Evolutionary conservation across 2,113 vertebrate species (phyloP).

Genomic region (Poeciliopsis occidentalis): DNA sequence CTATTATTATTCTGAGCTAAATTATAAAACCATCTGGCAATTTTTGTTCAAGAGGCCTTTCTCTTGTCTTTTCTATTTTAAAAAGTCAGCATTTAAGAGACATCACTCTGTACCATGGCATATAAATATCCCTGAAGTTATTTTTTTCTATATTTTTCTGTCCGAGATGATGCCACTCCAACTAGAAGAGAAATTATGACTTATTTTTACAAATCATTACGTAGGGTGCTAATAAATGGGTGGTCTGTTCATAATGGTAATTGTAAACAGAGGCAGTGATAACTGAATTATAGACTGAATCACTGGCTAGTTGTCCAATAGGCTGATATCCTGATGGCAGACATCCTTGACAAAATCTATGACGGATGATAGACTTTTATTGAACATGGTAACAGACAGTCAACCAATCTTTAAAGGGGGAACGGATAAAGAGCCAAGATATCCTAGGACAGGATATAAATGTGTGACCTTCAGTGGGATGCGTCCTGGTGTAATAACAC

Average conservation of each 20-base stretch:
- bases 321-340: background rate
- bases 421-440: constrained; percentile 11
- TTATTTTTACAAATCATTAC: background rate
- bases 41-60: no score
- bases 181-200: background rate
- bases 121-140: background rate
- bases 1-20: no score
- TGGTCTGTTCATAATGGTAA: background rate
- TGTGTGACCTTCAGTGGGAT: constrained; percentile 43
- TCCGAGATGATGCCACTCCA: background rate
- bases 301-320: constrained; percentile 4
- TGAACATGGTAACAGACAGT: constrained; percentile 23
- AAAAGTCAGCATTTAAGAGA: background rate
- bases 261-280: background rate
- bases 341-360: constrained; percentile 2
- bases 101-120: background rate
- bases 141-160: background rate
- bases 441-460: constrained; percentile 23
- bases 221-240: no score
- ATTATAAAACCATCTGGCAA: no score
- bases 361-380: constrained; percentile 35
- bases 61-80: background rate
- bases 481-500: constrained; percentile 33
- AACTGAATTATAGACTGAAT: constrained; percentile 1
- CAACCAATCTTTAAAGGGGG: constrained; percentile 24